Evolutionary conservation across 1,140 invertebrate species (phyloP).

Genomic region (Coboldia fuscipes): DNA sequence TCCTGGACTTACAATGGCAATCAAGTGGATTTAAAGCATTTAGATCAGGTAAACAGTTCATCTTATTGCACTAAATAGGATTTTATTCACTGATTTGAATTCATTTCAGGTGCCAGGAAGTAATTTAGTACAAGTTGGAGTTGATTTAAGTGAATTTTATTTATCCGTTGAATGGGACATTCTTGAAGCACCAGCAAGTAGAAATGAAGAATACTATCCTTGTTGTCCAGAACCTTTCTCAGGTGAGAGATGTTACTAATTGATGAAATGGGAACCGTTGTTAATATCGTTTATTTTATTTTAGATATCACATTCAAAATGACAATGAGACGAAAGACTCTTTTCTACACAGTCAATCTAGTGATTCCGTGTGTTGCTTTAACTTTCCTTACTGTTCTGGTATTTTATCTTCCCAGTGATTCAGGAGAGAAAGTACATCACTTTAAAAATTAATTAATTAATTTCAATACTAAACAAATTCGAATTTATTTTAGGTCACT

Average conservation of each 20-base stretch:
- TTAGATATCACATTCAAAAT: slow-evolving; percentile 90
- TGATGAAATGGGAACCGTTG: neutral
- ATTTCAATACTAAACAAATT: neutral
- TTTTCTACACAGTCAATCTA: slow-evolving; percentile 82
- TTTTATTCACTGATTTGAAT: too few species aligned
- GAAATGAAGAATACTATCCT: slow-evolving; percentile 85
- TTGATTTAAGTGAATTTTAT: slow-evolving; percentile 80
- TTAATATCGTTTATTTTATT: slow-evolving; percentile 13
- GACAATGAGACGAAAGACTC: slow-evolving; percentile 76
- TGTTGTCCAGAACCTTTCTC: slow-evolving; percentile 64
- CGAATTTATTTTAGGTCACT: slow-evolving; percentile 35
- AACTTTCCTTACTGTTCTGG: slow-evolving; percentile 82
- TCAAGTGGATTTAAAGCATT: slow-evolving; percentile 73
- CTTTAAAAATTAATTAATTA: neutral
- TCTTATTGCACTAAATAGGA: too few species aligned
- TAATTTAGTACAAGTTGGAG: slow-evolving; percentile 59
- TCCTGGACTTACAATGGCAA: slow-evolving; percentile 87
- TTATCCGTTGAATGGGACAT: slow-evolving; percentile 93
- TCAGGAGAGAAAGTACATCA: slow-evolving; percentile 75
- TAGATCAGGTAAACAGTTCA: slow-evolving; percentile 33
- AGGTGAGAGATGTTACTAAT: slow-evolving; percentile 23
- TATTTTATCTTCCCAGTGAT: slow-evolving; percentile 90
- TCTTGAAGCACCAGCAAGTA: slow-evolving; percentile 60
- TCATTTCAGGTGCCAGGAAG: slow-evolving; percentile 32
- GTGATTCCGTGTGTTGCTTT: slow-evolving; percentile 80